phyloP scores from a whole-genome alignment of 2,888 invertebrate genomes.

The Eupithecia tripunctaria region DNA sequence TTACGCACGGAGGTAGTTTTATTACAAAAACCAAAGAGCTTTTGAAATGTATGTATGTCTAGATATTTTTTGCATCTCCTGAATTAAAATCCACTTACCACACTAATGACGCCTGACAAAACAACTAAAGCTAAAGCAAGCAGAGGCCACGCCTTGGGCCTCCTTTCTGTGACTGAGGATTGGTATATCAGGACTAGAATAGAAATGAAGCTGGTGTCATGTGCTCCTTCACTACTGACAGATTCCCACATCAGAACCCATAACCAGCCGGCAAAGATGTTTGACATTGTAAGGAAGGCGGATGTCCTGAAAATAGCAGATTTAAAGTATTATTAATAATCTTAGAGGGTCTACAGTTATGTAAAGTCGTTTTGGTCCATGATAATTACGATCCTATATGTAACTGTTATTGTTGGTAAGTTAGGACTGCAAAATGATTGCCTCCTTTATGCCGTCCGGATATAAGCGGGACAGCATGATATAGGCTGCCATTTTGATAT shows the following conservation, averaged over 20 bases:
- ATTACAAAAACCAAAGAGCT: neutral
- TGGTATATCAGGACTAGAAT: slow-evolving; percentile 86
- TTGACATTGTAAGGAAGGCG: slow-evolving; percentile 82
- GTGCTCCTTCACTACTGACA: slow-evolving; percentile 67
- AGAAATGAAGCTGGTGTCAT: slow-evolving; percentile 83
- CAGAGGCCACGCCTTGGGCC: slow-evolving; percentile 83
- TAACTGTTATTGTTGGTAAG: too few species aligned
- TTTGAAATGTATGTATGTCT: neutral
- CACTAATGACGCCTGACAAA: slow-evolving; percentile 85
- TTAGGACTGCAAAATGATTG: too few species aligned
- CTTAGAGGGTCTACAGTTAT: neutral
- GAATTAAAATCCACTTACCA: slow-evolving; percentile 74
- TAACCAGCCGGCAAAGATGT: slow-evolving; percentile 83
- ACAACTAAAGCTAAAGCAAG: slow-evolving; percentile 83
- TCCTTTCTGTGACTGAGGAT: slow-evolving; percentile 74
- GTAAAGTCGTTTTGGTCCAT: too few species aligned
- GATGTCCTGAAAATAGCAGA: slow-evolving; percentile 83
- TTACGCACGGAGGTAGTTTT: neutral
- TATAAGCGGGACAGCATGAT: neutral
- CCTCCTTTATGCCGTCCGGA: too few species aligned
- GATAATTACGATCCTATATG: neutral
- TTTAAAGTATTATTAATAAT: slow-evolving; percentile 10
- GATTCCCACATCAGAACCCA: slow-evolving; percentile 85
- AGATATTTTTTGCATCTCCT: neutral
- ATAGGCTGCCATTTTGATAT: neutral